Base-by-base conservation (phyloP, 1,140 invertebrate species). In the Andricus grossulariae region DNA sequence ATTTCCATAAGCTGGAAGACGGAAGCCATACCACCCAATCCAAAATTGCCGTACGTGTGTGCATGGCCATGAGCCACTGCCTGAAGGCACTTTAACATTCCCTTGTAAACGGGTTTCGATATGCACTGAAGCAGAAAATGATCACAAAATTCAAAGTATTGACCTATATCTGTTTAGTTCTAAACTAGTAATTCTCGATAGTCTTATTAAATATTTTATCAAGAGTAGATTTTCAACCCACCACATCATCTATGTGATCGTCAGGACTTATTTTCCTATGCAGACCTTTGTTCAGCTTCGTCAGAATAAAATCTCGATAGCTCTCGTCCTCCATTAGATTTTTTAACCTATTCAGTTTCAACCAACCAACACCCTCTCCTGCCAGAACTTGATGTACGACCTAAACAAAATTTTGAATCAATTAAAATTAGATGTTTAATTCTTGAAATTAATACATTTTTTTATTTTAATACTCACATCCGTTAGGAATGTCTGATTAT, bases 281-380 rank as follows among this genome's bases (percentile, higher is more conserved):
- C 19, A 99, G 93, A 77, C 97, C 98, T 82, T 96, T 96, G 89
- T 99, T 99, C 11, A 99, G 92, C 87, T 99, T 98, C 71, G 96
- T 97, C 2, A 99, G 94, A 12, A 99, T 96, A 89, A 99, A 95
- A 88, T 98, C 99, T 49, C 99, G 93, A 92, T 99, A 99, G 74
- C 97, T 99, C 92, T 99, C 99, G 91, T 99, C 98, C 91, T 99
- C 99, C 97, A 99, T 98, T 7, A 99, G 91, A 88, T 99, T 98
- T 86, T 97, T 98, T 19, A 99, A 92, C 50, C 98, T 94, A 87
- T 97, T 98, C 8, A 98, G 90, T 90, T 99, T 99, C 19, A 99
- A 92, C 97, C 98, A 99, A 50, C 98, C 97, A 16, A 99, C 95
- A 3, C 99, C 98, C 92, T 99, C 97, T 12, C 99, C 99, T 66